A percentile compares a stretch with the other conserved stretches of the same genome.
phyloP scores from a whole-genome alignment of 2,888 invertebrate genomes.

The Asteroscopus sphinx region DNA sequence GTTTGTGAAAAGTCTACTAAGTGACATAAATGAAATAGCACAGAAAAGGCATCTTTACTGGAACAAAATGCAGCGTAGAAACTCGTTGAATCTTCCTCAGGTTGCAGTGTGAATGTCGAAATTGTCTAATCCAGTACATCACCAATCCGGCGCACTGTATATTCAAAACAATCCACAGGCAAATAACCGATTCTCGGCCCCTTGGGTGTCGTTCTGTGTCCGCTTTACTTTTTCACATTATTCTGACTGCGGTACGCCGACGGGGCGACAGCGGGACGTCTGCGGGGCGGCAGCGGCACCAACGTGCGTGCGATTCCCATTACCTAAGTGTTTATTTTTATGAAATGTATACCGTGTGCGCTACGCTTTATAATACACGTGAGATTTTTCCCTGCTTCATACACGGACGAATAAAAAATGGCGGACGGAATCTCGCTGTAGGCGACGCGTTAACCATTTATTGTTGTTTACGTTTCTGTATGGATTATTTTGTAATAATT shows the following conservation, averaged over 20 bases:
- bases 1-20: too few species aligned
- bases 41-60: too few species aligned
- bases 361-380: conserved; percentile 71
- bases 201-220: conserved; percentile 82
- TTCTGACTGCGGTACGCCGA: conserved; percentile 57
- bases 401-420: too few species aligned
- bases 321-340: conserved; percentile 86
- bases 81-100: background rate
- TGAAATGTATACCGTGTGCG: conserved; percentile 75
- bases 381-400: conserved; percentile 63
- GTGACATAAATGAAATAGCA: too few species aligned
- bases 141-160: conserved; percentile 65
- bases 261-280: conserved; percentile 49
- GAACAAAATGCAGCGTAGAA: too few species aligned
- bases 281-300: conserved; percentile 47
- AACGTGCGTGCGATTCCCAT: conserved; percentile 76
- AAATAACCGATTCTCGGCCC: conserved; percentile 85
- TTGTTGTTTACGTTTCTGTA: too few species aligned
- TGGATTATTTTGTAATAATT: too few species aligned
- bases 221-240: conserved; percentile 85
- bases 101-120: conserved; percentile 15
- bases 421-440: too few species aligned
- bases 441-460: too few species aligned
- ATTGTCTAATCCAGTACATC: conserved; percentile 56
- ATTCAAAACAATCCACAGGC: conserved; percentile 87